Evolutionary conservation across 2,888 invertebrate species (phyloP).

Genomic region (Drosophila mulleri): DNA sequence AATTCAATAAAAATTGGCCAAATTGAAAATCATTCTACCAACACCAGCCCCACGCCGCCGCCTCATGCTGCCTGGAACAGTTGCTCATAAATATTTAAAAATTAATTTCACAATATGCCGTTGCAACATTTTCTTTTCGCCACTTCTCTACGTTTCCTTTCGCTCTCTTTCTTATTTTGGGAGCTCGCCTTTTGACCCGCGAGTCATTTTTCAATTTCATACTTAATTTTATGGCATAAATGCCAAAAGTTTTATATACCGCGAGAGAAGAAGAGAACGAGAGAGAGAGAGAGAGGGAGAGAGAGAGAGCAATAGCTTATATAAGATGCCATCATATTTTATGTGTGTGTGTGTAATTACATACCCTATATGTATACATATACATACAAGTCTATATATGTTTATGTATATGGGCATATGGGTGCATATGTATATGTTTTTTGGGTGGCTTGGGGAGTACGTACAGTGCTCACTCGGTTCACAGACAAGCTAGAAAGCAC

Average conservation of each 20-base stretch:
- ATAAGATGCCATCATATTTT: conserved; percentile 74
- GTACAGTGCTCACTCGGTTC: conserved; percentile 1
- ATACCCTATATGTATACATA: background rate
- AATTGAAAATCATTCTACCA: conserved; percentile 63
- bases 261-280: conserved; percentile 6
- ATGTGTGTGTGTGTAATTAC: conserved; percentile 34
- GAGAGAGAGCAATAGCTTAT: conserved; percentile 37
- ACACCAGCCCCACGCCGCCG: background rate
- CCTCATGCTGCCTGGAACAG: conserved; percentile 27
- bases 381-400: conserved; percentile 58
- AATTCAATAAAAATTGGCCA: conserved; percentile 77
- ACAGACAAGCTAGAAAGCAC: conserved; percentile 56
- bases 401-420: conserved; percentile 5
- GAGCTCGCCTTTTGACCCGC: conserved; percentile 35
- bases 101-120: conserved; percentile 82
- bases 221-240: conserved; percentile 79
- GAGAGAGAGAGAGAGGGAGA: background rate
- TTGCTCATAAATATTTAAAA: conserved; percentile 83
- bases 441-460: background rate
- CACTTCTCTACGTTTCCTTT: background rate
- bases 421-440: conserved; percentile 51
- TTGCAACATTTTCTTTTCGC: conserved; percentile 28
- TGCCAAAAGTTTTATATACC: conserved; percentile 65
- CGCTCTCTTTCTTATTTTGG: conserved; percentile 10
- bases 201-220: conserved; percentile 80